Evolutionary conservation across 35 echinoderm and acorn worm species (phyloP).

Genomic region (Ptychodera flava): DNA sequence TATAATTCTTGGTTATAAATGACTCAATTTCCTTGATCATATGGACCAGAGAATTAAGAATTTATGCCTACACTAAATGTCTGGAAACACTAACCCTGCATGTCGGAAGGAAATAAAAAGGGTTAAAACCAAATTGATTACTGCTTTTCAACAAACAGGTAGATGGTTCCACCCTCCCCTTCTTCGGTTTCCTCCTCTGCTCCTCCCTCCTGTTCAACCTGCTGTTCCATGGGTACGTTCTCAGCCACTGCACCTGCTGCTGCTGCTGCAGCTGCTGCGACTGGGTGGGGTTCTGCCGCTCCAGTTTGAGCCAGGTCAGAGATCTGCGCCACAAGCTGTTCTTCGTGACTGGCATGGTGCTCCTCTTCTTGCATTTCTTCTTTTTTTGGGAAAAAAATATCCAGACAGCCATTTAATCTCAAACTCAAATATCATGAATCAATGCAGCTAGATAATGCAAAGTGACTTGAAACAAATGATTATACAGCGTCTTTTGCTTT

Average conservation of each 20-base stretch:
- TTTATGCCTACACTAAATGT: no score
- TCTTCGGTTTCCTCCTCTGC: conserved; percentile 15
- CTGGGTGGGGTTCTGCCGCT: not conserved
- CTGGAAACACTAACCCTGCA: no score
- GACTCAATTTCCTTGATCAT: no score
- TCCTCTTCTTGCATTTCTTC: not conserved
- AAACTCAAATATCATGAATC: no score
- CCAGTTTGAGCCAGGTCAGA: not conserved
- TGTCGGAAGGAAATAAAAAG: no score
- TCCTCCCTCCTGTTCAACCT: not conserved
- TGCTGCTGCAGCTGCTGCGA: not conserved
- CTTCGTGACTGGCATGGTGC: not conserved
- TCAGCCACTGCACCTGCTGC: not conserved
- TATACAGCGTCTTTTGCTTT: no score
- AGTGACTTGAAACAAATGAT: no score
- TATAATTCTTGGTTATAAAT: no score
- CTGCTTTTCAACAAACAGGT: conserved; percentile 96
- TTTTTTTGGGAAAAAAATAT: not conserved
- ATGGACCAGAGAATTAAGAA: no score
- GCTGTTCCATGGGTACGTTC: not conserved
- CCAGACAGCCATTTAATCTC: not conserved
- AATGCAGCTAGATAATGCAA: no score
- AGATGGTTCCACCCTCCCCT: conserved; percentile 87
- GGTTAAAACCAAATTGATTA: no score
- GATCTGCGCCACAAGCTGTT: not conserved